Evolutionary conservation across 2,797 vertebrate genomes (phyloP).

Genomic region (Aulostomus chinensis): DNA sequence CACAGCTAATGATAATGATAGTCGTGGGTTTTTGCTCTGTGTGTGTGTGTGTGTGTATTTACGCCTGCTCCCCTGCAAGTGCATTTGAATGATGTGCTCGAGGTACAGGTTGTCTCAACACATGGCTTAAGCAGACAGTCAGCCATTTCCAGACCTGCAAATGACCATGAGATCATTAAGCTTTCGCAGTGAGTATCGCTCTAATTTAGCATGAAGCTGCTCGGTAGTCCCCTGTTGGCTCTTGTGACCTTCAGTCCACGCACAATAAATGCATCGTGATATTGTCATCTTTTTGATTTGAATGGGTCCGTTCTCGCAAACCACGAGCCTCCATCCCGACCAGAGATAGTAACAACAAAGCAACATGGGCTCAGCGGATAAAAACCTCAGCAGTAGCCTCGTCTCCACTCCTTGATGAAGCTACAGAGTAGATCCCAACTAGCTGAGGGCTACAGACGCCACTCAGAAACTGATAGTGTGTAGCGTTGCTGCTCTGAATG

Average conservation of each 20-base stretch:
- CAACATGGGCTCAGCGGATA: too few relatives aligned
- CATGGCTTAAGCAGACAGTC: slow-evolving; percentile 63
- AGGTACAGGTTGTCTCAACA: slow-evolving; percentile 51
- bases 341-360: too few relatives aligned
- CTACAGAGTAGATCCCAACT: too few relatives aligned
- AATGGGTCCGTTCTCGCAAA: too few relatives aligned
- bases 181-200: slow-evolving; percentile 37
- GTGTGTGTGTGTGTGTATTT: slow-evolving; percentile 5
- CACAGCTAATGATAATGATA: slow-evolving; percentile 70
- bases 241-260: slow-evolving; percentile 70
- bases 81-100: slow-evolving; percentile 40
- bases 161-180: slow-evolving; percentile 71
- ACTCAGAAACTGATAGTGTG: too few relatives aligned
- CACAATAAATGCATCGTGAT: too few relatives aligned
- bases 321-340: too few relatives aligned
- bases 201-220: slow-evolving; percentile 66
- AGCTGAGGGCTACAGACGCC: too few relatives aligned
- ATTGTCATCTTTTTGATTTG: too few relatives aligned
- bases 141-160: slow-evolving; percentile 62
- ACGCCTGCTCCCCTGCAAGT: slow-evolving; percentile 16
- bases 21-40: slow-evolving; percentile 17
- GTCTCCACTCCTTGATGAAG: too few relatives aligned
- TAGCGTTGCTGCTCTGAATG: too few relatives aligned
- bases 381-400: too few relatives aligned
- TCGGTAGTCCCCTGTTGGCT: slow-evolving; percentile 35